Evolutionary conservation across 1,140 invertebrate genomes (phyloP), one percentile per base, ranked within the genome.

Genomic region (Bombus fervidus): DNA sequence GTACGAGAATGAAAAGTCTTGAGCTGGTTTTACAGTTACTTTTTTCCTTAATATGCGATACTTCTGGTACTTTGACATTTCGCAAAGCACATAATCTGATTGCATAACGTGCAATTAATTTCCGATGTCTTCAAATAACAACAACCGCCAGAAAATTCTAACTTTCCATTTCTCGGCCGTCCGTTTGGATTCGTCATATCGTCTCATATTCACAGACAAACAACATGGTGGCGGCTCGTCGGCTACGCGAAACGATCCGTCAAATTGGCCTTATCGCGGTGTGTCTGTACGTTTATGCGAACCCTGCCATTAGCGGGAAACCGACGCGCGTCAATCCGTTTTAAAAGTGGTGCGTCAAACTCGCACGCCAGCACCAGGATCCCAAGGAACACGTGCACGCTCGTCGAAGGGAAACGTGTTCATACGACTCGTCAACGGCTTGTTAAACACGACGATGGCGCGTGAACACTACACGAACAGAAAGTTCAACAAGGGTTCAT

Each of bases 281-380:
- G 68, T 83, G 62, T 31, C 62, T 31, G 73, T 68, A 43, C 43
- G 64, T 77, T 83, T 83, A 77, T 78, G 82, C 74, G 77, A 69
- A 83, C 74, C 37, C 25, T 47, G 74, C 64, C 37, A 43, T 78
- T 83, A 78, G 74, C 68, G 74, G 43, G 39, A 73, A 78, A 76
- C 81, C 62, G 76, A 73, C 77, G 77, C 68, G 53, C 68, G 83
- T 85, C 76, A 85, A 73, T 80, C 83, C 64, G 62, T 78, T 83
- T 83, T 69, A 78, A 83, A 83, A 83, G 74, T 78, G 39, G 82
- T 43, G 62, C 47, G 64, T 83, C 74, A 78, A 69, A 68, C n/a
- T 69, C 76, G 47, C 82, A 69, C 64, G 80, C 39, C 80, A 64
- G 5, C 57, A 31, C 37, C 22, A n/a, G 57, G 41, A 31, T 39